Conservation (phyloP, 2,888 invertebrate species). For the Oxystoma pomonae region DNA sequence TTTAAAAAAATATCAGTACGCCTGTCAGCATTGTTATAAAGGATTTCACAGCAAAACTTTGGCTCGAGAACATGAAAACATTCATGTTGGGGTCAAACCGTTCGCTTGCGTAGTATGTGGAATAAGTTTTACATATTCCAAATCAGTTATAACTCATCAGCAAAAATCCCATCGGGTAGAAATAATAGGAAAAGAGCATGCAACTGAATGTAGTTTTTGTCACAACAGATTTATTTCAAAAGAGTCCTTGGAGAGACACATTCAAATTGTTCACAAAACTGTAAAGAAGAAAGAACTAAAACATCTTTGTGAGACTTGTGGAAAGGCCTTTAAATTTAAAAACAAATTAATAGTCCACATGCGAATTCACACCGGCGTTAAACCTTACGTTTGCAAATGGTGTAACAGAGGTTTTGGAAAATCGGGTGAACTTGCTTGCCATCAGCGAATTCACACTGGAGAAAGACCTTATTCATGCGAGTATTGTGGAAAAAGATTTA, state of each 20-base stretch:
- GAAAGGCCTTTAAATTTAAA: conserved; percentile 37
- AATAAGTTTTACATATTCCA: conserved; percentile 50
- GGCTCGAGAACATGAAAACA: conserved; percentile 54
- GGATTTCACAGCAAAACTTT: conserved; percentile 53
- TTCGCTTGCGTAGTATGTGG: conserved; percentile 52
- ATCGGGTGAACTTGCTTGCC: conserved; percentile 37
- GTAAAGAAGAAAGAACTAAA: conserved; percentile 24
- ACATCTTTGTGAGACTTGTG: conserved; percentile 41
- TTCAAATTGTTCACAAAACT: conserved; percentile 39
- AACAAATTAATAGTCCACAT: conserved; percentile 36
- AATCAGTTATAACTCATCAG: conserved; percentile 40
- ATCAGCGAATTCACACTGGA: conserved; percentile 43
- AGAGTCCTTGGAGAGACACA: conserved; percentile 48
- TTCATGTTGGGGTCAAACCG: conserved; percentile 52
- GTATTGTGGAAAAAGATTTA: conserved; percentile 42
- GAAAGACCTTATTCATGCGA: conserved; percentile 43
- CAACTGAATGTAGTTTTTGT: conserved; percentile 43
- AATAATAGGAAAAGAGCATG: conserved; percentile 46
- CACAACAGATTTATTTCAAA: conserved; percentile 38
- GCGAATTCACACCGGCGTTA: conserved; percentile 37
- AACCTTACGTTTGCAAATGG: conserved; percentile 35
- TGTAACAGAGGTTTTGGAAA: conserved; percentile 38
- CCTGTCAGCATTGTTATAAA: conserved; percentile 53
- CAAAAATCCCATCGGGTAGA: conserved; percentile 40
- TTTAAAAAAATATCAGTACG: conserved; percentile 47